These are phyloP conservation scores for Drosophila aldrichi DNA, from an alignment of 2,888 invertebrate species.

Conservation along the genomic window DNA sequence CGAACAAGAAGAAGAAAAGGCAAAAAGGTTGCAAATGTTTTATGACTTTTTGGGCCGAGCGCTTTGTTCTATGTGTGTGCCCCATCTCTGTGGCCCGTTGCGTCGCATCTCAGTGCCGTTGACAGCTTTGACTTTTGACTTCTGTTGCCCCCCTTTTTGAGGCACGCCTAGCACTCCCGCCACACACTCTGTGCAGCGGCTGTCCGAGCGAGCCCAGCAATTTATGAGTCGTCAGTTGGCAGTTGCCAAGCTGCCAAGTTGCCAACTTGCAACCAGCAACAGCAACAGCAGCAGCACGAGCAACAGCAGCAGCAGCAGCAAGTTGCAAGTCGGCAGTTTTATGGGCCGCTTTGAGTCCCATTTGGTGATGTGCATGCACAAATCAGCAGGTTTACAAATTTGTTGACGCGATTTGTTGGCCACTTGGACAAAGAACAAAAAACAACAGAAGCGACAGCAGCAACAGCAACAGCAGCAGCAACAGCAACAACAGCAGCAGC, in stretches of 20 bases:
- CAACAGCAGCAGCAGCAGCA: conserved; percentile 12
- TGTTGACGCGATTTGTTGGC: conserved; percentile 57
- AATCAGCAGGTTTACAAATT: conserved; percentile 69
- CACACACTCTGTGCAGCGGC: conserved; percentile 28
- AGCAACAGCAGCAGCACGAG: background rate
- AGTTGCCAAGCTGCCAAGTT: conserved; percentile 40
- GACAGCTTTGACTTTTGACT: conserved; percentile 73
- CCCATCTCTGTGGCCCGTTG: background rate
- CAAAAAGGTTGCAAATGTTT: conserved; percentile 52
- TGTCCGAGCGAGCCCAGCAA: conserved; percentile 37
- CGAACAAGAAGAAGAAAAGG: background rate
- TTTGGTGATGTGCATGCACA: conserved; percentile 48
- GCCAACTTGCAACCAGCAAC: conserved; percentile 20
- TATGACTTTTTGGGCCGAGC: conserved; percentile 54
- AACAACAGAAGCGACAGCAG: background rate
- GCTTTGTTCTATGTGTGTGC: conserved; percentile 59
- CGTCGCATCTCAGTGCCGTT: conserved; percentile 39
- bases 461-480: conserved; percentile 1
- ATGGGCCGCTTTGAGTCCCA: conserved; percentile 56
- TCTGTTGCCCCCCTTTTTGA: conserved; percentile 32
- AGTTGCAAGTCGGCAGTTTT: conserved; percentile 43
- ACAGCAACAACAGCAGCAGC: conserved; percentile 3
- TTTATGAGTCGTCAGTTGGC: conserved; percentile 56
- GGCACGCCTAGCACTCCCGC: conserved; percentile 35
- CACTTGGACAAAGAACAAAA: conserved; percentile 30